Evolutionary conservation across 2,113 vertebrate species (phyloP).

Genomic region (Pygathrix nemaeus): DNA sequence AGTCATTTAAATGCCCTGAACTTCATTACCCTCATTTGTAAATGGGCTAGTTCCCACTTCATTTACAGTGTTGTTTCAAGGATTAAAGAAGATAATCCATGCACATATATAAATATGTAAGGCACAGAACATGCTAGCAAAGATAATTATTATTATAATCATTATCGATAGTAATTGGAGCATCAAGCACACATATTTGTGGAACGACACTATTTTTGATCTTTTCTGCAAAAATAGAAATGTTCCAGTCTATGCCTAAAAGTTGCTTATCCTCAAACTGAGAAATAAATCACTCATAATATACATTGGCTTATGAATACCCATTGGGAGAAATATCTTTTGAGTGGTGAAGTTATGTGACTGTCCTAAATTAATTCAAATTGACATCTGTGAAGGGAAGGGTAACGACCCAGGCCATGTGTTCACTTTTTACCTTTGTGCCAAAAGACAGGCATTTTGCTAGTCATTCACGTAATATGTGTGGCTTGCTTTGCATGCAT

Average conservation of each 20-base stretch:
- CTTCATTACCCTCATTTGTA: neutral
- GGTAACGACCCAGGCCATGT: neutral
- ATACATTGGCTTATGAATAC: neutral
- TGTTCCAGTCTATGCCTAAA: neutral
- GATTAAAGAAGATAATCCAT: neutral
- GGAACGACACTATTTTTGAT: neutral
- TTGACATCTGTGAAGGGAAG: neutral
- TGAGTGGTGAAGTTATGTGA: neutral
- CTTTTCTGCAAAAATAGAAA: neutral
- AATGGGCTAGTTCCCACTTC: neutral
- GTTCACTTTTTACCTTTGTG: neutral
- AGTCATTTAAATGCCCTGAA: neutral
- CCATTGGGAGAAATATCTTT: neutral
- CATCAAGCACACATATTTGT: neutral
- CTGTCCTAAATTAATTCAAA: neutral
- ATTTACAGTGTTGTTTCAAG: neutral
- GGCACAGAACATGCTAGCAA: no score
- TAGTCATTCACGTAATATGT: fast-evolving
- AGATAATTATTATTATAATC: neutral
- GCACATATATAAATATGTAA: neutral
- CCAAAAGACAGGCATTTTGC: neutral
- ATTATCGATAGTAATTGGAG: neutral
- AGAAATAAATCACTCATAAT: neutral
- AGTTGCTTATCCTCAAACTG: neutral
- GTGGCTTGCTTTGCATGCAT: fast-evolving